Base-by-base conservation (phyloP, 2,797 vertebrate genomes). In the Gymnodraco acuticeps region DNA sequence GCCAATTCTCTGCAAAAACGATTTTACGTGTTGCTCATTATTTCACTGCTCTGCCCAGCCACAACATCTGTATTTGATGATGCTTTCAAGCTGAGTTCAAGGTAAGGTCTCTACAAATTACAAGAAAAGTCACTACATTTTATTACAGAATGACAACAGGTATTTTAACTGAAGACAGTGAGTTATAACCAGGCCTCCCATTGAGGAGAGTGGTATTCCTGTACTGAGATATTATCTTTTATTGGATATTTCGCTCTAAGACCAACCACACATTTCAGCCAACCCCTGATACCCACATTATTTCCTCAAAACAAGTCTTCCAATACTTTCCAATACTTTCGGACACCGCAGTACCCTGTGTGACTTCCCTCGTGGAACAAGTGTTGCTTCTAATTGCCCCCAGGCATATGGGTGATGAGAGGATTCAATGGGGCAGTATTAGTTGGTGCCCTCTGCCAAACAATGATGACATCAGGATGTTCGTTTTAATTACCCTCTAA, bases 401-500 rank as follows among this genome's bases (percentile, higher is more conserved):
- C 71, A 85, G 76, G 62, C 83, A 73, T 83, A 77, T 55, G 56
- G 50, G 66, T 61, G 60, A 70, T 54, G 41, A 51, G 45, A n/a
- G 19, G 56, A 69, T 64, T 82, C 56, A 80, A 78, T 64, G 47
- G 54, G 60, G 46, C 69, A 33, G 43, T 56, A 66, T 83, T 58
- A 71, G 76, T 47, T 27, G 42, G 43, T 73, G 67, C 52, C 64
- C 56, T 61, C n/a, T 0, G 41, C 68, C 75, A 82, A 86, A 78
- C 73, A 84, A 74, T 60, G 85, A 89, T 87, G 85, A 88, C 83
- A 88, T 88, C 78, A 91, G 69, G 75, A 63, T 84, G 75, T 87
- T 88, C 52, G 63, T 83, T 85, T 87, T 77, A 89, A 91, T 91
- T 80, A 81, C 80, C 58, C 64, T 75, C 50, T 80, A 78, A 87